Percentiles rank a stretch among this genome's conserved stretches.
phyloP scores from a whole-genome alignment of 1,140 invertebrate genomes.

The Agrypnia vestita region DNA sequence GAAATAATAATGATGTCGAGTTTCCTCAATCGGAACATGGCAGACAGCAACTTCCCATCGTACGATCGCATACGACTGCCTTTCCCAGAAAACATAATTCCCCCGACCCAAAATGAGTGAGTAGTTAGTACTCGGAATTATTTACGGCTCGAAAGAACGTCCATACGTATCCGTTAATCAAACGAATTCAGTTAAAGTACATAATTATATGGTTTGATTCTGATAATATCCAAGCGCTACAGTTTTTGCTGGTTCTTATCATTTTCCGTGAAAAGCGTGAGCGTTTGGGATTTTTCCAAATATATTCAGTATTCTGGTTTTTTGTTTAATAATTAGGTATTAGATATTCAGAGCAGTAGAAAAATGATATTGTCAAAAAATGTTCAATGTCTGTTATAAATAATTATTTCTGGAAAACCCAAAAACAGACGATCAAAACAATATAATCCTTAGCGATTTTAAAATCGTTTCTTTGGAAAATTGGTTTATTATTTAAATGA shows the following conservation, averaged over 20 bases:
- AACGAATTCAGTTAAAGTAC: background rate
- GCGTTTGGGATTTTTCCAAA: conserved; percentile 1
- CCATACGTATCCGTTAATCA: conserved; percentile 3
- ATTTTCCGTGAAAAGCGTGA: conserved; percentile 16
- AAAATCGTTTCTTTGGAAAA: no score
- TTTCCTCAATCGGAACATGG: conserved; percentile 31
- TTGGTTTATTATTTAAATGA: no score
- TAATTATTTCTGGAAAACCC: background rate
- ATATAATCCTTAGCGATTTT: no score
- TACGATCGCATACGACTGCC: conserved; percentile 9
- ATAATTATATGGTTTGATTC: conserved; percentile 23
- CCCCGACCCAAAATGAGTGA: background rate
- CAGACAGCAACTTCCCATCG: background rate
- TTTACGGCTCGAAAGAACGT: conserved; percentile 7
- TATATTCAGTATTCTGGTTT: background rate
- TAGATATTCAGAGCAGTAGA: background rate
- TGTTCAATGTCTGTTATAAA: background rate
- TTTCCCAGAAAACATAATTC: conserved; percentile 22
- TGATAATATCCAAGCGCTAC: conserved; percentile 17
- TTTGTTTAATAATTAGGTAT: no score
- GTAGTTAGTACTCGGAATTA: conserved; percentile 18
- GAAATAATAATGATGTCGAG: conserved; percentile 3
- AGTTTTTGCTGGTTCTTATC: conserved; percentile 9
- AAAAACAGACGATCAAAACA: background rate
- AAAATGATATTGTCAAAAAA: background rate